These are phyloP conservation scores for Cochlearius cochlearius DNA, from an alignment of 2,113 vertebrate genomes.

Conservation along the genomic window DNA sequence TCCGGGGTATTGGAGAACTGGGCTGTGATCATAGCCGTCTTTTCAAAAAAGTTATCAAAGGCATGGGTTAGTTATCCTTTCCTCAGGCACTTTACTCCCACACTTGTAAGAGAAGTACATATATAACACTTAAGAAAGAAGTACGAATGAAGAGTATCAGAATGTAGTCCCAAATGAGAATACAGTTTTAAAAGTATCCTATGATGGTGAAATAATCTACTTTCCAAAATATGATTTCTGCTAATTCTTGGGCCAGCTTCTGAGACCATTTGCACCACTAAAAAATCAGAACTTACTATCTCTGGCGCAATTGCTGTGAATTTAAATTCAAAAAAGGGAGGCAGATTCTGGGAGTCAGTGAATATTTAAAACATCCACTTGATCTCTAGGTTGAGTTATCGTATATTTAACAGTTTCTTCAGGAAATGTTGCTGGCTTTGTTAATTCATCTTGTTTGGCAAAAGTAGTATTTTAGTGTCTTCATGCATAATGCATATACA, in stretches of 20 bases:
- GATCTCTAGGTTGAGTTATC: background rate
- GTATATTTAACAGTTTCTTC: background rate
- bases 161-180: background rate
- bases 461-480: background rate
- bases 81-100: background rate
- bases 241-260: background rate
- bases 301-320: background rate
- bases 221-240: background rate
- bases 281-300: background rate
- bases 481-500: background rate
- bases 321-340: background rate
- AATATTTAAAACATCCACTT: background rate
- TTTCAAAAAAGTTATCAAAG: background rate
- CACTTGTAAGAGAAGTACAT: background rate
- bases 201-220: background rate
- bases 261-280: background rate
- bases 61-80: background rate
- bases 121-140: background rate
- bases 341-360: background rate
- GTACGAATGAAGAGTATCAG: background rate
- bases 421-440: conserved; percentile 33
- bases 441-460: background rate
- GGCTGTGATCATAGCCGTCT: background rate
- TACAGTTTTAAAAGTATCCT: background rate
- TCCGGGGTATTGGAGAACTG: background rate